Conservation (phyloP, 2,888 invertebrate genomes). For the Ceraclea dissimilis region DNA sequence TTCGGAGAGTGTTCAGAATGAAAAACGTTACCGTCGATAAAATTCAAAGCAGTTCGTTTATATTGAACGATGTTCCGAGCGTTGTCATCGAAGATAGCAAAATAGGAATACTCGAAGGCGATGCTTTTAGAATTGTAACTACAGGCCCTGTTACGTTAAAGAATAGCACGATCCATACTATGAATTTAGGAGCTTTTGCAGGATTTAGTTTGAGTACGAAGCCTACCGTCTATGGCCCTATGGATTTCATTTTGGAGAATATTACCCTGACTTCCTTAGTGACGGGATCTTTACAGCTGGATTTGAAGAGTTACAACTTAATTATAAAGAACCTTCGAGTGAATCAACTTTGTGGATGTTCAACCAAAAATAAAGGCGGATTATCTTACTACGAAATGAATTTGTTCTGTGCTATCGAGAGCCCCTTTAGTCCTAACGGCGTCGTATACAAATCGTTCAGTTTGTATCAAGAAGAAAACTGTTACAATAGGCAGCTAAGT, state of each 20-base stretch:
- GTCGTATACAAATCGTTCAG: conserved; percentile 1
- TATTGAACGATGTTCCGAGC: conserved; percentile 53
- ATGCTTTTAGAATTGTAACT: conserved; percentile 55
- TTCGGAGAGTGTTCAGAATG: conserved; percentile 57
- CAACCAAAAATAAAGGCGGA: not conserved
- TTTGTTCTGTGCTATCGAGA: conserved; percentile 10
- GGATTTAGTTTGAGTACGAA: conserved; percentile 46
- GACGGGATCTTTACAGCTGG: conserved; percentile 51
- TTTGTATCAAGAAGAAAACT: conserved; percentile 15
- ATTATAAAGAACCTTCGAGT: conserved; percentile 53
- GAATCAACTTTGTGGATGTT: conserved; percentile 52
- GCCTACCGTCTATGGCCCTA: conserved; percentile 28
- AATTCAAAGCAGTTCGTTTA: conserved; percentile 63
- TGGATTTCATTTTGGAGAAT: conserved; percentile 54
- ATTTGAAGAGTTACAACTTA: conserved; percentile 47
- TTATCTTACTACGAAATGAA: conserved; percentile 3
- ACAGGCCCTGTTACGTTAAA: conserved; percentile 57
- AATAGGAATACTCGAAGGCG: conserved; percentile 54
- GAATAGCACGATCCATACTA: conserved; percentile 53
- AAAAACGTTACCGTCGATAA: conserved; percentile 56
- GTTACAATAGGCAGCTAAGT: conserved; percentile 3
- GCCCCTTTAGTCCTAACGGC: not conserved
- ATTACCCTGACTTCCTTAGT: conserved; percentile 52
- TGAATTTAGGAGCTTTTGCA: conserved; percentile 55
- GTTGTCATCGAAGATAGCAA: conserved; percentile 54